Conservation (phyloP, 2,888 invertebrate species). For the Sesia apiformis region DNA sequence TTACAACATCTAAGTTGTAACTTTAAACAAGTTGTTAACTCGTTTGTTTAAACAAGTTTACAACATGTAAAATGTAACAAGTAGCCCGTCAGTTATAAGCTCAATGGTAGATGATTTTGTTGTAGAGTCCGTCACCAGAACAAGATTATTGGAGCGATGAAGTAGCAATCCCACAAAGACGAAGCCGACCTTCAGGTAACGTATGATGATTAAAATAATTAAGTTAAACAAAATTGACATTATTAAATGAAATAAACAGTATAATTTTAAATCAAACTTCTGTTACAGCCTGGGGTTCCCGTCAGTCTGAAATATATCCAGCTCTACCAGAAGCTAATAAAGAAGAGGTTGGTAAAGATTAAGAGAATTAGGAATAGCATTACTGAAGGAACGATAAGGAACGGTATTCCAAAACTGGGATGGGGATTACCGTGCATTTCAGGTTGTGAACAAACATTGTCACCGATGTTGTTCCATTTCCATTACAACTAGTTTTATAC, state of each 20-base stretch:
- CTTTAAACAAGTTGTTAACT: too few relatives aligned
- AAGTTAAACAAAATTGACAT: not conserved
- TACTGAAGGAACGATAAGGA: too few relatives aligned
- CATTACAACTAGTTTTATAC: too few relatives aligned
- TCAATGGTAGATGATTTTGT: not conserved
- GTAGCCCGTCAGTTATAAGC: not conserved
- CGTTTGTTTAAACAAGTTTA: too few relatives aligned
- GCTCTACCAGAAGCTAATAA: conserved; percentile 32
- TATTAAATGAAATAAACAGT: not conserved
- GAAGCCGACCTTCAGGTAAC: conserved; percentile 36
- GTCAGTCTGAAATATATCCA: conserved; percentile 46
- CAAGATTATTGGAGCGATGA: conserved; percentile 64
- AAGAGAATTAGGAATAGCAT: not conserved
- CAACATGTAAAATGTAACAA: not conserved
- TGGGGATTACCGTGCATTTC: too few relatives aligned
- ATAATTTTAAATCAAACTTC: not conserved
- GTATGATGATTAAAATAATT: not conserved
- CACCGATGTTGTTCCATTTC: too few relatives aligned
- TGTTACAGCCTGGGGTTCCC: conserved; percentile 46
- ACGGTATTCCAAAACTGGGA: too few relatives aligned
- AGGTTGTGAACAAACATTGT: too few relatives aligned
- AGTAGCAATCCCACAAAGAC: conserved; percentile 26
- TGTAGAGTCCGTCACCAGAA: conserved; percentile 52
- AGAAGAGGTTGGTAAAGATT: conserved; percentile 33
- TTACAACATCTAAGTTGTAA: too few relatives aligned